Evolutionary conservation across 2,797 vertebrate species (phyloP).

Genomic region (Phoebastria nigripes): DNA sequence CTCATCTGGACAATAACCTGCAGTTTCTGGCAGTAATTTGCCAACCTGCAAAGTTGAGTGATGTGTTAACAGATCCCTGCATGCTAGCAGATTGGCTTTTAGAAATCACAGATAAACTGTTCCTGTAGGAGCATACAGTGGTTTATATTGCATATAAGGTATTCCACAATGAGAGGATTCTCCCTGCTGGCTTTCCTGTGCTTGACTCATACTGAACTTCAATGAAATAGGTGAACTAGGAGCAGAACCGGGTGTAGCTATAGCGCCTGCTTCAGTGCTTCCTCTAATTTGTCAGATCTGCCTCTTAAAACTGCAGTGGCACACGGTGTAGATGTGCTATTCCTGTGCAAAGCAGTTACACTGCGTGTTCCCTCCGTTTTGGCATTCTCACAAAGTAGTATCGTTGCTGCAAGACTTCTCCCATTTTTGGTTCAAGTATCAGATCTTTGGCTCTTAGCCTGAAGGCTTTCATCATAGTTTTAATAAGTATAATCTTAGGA

Average conservation of each 20-base stretch:
- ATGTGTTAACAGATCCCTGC: background rate
- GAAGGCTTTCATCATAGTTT: background rate
- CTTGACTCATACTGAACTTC: background rate
- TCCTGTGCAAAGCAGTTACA: background rate
- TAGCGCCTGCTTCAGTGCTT: background rate
- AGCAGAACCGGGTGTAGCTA: background rate
- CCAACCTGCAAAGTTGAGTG: background rate
- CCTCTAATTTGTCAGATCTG: background rate
- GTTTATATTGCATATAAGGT: background rate
- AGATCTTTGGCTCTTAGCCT: background rate
- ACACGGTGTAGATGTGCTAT: fast-evolving
- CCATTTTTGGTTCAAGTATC: background rate
- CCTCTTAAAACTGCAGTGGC: background rate
- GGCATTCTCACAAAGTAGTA: background rate
- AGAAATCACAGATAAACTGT: background rate
- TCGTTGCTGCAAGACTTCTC: background rate
- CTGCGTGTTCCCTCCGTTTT: fast-evolving
- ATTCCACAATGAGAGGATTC: background rate
- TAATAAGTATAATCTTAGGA: background rate
- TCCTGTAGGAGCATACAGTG: background rate
- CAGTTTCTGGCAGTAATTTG: background rate
- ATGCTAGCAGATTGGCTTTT: background rate
- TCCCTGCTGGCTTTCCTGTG: background rate
- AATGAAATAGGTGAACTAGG: background rate
- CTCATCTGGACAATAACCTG: background rate